Evolutionary conservation across 2,888 invertebrate genomes (phyloP), one percentile per base, ranked within the genome.

Genomic region (Drosophila testacea): DNA sequence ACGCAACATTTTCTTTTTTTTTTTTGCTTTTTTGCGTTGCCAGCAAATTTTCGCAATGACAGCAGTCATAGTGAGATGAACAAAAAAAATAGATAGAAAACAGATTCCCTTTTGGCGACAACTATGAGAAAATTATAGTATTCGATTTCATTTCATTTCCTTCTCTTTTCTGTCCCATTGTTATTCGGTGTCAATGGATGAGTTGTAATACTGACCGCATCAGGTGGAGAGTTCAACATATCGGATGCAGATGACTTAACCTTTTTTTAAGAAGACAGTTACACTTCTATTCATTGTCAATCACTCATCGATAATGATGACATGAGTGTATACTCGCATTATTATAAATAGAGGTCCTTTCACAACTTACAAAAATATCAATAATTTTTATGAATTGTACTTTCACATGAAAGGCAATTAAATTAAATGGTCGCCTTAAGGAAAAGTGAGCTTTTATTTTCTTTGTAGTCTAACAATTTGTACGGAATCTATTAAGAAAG

Each of bases 1-100:
- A 73, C 73, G 62, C 63, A 47, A 67, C 34, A 42, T 69, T 56
- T 76, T 30, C 4, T 22, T 22, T 22, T 22, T 22, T 22, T 2
- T 22, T 22, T 22, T 22, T 22, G 22, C 22, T 2, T 30, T 32
- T 67, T 39, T 56, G 69, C 73, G 7, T 38, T 66, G 61, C 46
- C 69, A 77, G 77, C 77, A 55, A 57, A 64, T 57, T 56, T 66
- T 44, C 39, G 51, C 51, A 60, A 42, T 60, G 76, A 63, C 66
- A 75, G 66, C 70, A 69, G 32, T 16, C 16, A 16, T 38, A 52
- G 34, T 44, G 54, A 65, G 34, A 30, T 36, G 39, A 28, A 41
- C n/a, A 16, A 22, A 22, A 22, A 3, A 22, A 1, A 22, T 22
- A 22, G 22, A 22, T 22, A 22, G 22, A 22, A 22, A 22, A 22